These are phyloP conservation scores for Globia sparganii DNA, from an alignment of 2,888 invertebrate genomes.

Conservation along the genomic window DNA sequence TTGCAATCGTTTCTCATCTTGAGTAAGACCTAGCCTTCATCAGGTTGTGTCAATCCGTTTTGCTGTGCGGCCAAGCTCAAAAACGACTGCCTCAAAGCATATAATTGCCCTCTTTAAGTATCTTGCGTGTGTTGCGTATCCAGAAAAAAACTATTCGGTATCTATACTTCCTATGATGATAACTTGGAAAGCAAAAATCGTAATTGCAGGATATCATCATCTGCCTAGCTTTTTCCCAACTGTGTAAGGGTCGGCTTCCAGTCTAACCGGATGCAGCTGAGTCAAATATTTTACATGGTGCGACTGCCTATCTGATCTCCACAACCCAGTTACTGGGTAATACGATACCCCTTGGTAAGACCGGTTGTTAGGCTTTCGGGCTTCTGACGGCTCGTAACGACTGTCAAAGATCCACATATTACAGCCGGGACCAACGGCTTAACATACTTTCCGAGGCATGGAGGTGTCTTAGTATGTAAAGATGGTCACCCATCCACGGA, in stretches of 20 bases:
- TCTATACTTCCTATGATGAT: neutral
- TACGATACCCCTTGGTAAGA: neutral
- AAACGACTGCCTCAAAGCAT: neutral
- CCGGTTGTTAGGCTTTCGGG: neutral
- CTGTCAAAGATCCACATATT: no score
- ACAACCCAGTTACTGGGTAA: neutral
- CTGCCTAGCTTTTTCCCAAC: neutral
- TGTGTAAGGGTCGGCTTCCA: neutral
- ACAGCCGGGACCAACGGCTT: no score
- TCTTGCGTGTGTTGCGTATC: neutral
- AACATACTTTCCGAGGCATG: no score
- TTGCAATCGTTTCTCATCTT: conserved; percentile 4
- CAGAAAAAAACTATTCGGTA: neutral
- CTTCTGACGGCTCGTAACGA: neutral
- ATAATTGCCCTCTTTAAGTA: neutral
- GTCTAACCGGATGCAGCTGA: neutral
- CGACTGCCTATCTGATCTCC: neutral
- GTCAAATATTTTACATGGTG: neutral
- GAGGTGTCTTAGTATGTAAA: no score
- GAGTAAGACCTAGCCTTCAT: neutral
- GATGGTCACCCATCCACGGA: neutral
- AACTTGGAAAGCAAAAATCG: neutral
- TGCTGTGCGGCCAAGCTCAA: conserved; percentile 18
- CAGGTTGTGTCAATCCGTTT: conserved; percentile 1
- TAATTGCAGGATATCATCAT: neutral